Evolutionary conservation across 2,797 vertebrate species (phyloP).

Genomic region (Pseudomugil gertrudae): DNA sequence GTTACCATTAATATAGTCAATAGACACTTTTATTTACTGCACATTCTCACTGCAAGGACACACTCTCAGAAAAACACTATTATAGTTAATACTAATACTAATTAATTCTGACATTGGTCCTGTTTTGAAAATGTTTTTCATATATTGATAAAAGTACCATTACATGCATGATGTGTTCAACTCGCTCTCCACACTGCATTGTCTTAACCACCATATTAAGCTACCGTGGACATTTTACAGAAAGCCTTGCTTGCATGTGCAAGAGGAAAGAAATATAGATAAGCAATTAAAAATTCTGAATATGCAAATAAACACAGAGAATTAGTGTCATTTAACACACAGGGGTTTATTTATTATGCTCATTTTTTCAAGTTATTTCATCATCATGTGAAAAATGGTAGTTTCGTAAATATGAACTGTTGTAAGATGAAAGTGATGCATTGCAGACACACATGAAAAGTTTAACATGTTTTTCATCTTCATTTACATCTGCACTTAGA

Average conservation of each 20-base stretch:
- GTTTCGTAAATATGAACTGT: not conserved
- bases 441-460: conserved; percentile 6
- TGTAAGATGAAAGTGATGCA: conserved; percentile 10
- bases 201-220: conserved; percentile 41
- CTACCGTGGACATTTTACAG: conserved; percentile 53
- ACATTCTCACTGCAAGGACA: conserved; percentile 34
- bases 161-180: conserved; percentile 24
- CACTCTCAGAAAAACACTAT: conserved; percentile 42
- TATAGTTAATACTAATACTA: conserved; percentile 29
- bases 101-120: not conserved
- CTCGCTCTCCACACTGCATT: conserved; percentile 29
- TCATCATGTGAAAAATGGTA: not conserved
- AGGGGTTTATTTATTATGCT: not conserved
- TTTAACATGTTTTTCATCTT: conserved; percentile 12
- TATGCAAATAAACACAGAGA: conserved; percentile 1
- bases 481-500: conserved; percentile 10
- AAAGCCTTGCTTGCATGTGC: conserved; percentile 41
- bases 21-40: conserved; percentile 40
- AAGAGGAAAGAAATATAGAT: conserved; percentile 35
- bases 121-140: conserved; percentile 25
- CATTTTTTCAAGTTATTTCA: not conserved
- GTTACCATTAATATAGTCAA: conserved; percentile 48
- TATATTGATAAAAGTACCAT: conserved; percentile 3
- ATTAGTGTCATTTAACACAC: not conserved
- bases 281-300: conserved; percentile 16